Evolutionary conservation across 2,888 invertebrate genomes (phyloP).

Genomic region (Zelleria hepariella): DNA sequence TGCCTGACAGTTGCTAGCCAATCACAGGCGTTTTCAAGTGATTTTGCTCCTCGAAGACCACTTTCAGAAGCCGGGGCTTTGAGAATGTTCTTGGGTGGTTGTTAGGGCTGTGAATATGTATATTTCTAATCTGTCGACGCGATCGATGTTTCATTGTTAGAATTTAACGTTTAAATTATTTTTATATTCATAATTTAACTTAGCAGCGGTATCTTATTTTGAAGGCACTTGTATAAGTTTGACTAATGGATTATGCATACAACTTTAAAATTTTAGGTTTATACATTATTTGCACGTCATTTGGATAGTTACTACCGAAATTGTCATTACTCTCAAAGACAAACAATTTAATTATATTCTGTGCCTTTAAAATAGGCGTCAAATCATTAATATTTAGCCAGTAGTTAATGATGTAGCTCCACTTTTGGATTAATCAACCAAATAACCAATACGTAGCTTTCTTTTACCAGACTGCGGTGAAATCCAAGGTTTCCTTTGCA

Average conservation of each 20-base stretch:
- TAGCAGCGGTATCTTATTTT: not conserved
- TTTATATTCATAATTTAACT: not conserved
- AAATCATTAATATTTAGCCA: not conserved
- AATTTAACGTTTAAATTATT: constrained; percentile 1
- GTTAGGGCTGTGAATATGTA: constrained; percentile 65
- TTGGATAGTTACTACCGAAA: too few species aligned
- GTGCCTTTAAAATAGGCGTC: not conserved
- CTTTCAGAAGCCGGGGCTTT: not conserved
- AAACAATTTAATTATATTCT: too few species aligned
- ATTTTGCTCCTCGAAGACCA: not conserved
- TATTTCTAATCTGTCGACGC: constrained; percentile 19
- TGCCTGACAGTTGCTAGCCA: too few species aligned
- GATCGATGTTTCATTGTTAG: not conserved
- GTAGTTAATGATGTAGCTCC: not conserved
- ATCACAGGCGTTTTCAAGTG: too few species aligned
- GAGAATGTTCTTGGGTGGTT: constrained; percentile 31
- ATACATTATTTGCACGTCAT: too few species aligned
- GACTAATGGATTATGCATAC: too few species aligned
- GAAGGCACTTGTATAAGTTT: not conserved
- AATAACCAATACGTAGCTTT: not conserved
- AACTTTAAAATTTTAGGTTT: too few species aligned
- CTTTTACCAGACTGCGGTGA: too few species aligned
- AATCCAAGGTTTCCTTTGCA: too few species aligned
- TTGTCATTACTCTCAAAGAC: too few species aligned
- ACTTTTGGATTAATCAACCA: not conserved